Conservation (phyloP, 2,888 invertebrate species). For the Callimorpha dominula region DNA sequence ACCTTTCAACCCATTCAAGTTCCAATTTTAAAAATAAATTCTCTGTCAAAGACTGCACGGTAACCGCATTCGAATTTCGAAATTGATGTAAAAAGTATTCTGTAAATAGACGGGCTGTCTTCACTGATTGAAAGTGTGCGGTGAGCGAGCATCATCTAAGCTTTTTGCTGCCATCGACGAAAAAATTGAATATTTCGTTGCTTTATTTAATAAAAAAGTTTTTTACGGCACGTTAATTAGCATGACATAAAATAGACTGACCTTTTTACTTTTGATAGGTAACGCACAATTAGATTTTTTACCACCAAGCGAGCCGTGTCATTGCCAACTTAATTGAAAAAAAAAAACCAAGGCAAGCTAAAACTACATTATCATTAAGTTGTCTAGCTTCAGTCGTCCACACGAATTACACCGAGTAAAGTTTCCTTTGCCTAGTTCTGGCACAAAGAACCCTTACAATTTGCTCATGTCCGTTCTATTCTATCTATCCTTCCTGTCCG, state of each 20-base stretch:
- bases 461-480: conserved; percentile 34
- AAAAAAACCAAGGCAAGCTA: not conserved
- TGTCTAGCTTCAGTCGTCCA: conserved; percentile 9
- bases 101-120: conserved; percentile 40
- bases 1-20: conserved; percentile 20
- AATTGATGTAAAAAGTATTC: conserved; percentile 44
- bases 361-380: not conserved
- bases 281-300: not conserved
- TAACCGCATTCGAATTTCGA: conserved; percentile 45
- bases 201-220: not conserved
- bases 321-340: not conserved
- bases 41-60: conserved; percentile 27
- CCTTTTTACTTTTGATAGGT: not conserved
- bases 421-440: conserved; percentile 34
- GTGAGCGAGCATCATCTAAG: conserved; percentile 7
- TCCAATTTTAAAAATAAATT: conserved; percentile 41
- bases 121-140: conserved; percentile 36
- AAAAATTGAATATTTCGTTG: not conserved
- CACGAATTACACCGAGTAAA: conserved; percentile 22
- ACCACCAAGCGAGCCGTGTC: not conserved
- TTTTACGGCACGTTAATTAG: too few relatives aligned
- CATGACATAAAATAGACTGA: too few relatives aligned
- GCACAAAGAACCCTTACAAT: conserved; percentile 43
- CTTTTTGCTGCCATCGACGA: conserved; percentile 10
- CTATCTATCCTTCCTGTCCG: conserved; percentile 22